These are phyloP conservation scores for Odontothrips loti DNA, from an alignment of 2,888 invertebrate species.

Conservation along the genomic window DNA sequence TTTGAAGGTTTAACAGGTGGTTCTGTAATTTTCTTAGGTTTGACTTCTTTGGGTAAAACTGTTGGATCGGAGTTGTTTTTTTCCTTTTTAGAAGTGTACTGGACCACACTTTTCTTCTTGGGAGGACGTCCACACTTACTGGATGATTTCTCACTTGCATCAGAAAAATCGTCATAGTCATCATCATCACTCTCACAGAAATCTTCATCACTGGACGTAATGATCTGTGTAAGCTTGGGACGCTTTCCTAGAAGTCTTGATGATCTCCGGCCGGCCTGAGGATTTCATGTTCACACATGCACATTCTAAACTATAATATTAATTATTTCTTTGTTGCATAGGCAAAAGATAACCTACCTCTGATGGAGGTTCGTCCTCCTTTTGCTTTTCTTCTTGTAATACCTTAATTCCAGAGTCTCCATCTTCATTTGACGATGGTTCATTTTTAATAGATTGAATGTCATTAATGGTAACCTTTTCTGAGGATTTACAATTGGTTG, in stretches of 20 bases:
- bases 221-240: not conserved
- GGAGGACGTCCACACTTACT: not conserved
- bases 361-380: not conserved
- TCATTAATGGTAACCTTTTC: not conserved
- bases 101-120: not conserved
- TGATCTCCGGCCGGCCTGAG: not conserved
- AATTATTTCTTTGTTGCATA: not conserved
- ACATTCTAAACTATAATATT: not conserved
- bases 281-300: not conserved
- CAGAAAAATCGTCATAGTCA: not conserved
- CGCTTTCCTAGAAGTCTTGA: not conserved
- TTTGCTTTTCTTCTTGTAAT: not conserved
- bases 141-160: not conserved
- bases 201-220: not conserved
- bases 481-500: not conserved
- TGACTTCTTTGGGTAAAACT: not conserved
- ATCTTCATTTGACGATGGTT: not conserved
- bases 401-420: not conserved
- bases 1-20: not conserved
- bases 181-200: not conserved
- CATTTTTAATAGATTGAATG: not conserved
- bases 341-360: not conserved
- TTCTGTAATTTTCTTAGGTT: not conserved
- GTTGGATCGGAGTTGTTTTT: not conserved
- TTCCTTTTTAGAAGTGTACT: not conserved